Conservation (phyloP, 2,888 invertebrate genomes). For the Oligia latruncula region DNA sequence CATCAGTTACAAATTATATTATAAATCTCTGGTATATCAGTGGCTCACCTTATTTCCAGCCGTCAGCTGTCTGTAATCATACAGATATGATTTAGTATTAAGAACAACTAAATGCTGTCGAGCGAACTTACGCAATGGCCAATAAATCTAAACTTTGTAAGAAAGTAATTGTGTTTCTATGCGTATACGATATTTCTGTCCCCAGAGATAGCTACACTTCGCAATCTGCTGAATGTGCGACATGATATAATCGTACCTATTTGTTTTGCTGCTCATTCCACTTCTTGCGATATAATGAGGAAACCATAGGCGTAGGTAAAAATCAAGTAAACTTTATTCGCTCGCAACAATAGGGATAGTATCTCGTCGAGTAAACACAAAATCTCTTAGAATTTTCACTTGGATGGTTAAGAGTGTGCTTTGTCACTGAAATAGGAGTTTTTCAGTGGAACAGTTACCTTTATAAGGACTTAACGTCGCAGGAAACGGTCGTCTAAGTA, state of each 20-base stretch:
- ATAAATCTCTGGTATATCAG: constrained; percentile 57
- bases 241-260: constrained; percentile 79
- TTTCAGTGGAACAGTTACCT: constrained; percentile 88
- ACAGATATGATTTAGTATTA: constrained; percentile 86
- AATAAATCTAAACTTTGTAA: constrained; percentile 88
- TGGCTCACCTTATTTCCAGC: constrained; percentile 74
- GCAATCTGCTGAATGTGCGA: constrained; percentile 83
- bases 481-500: constrained; percentile 87
- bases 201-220: constrained; percentile 81
- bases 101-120: constrained; percentile 84
- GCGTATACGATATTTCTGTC: constrained; percentile 84
- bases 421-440: constrained; percentile 87
- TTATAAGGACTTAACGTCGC: constrained; percentile 88
- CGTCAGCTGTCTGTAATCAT: constrained; percentile 83
- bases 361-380: constrained; percentile 77
- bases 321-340: constrained; percentile 72
- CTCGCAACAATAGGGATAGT: constrained; percentile 72
- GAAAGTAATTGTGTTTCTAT: constrained; percentile 87
- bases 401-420: constrained; percentile 83
- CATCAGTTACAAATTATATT: constrained; percentile 57
- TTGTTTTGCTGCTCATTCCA: constrained; percentile 78
- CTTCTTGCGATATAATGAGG: constrained; percentile 71
- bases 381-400: constrained; percentile 83
- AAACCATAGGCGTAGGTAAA: constrained; percentile 75
- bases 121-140: constrained; percentile 84